phyloP scores from a whole-genome alignment of 2,113 vertebrate species.

The Halcyon senegalensis region DNA sequence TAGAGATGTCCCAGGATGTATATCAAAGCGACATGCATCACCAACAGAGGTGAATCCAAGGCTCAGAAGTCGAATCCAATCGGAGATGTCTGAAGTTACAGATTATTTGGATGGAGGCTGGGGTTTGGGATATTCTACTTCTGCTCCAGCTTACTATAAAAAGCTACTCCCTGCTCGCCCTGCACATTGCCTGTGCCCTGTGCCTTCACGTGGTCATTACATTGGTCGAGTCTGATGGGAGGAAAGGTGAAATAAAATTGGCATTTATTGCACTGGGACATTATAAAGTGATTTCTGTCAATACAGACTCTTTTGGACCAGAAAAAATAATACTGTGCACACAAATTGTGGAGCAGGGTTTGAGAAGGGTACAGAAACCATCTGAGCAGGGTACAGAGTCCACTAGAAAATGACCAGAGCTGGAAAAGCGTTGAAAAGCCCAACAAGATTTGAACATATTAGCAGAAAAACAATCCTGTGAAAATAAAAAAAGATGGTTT shows the following conservation, averaged over 20 bases:
- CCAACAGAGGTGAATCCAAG: background rate
- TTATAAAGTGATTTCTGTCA: background rate
- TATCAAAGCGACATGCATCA: background rate
- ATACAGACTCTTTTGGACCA: background rate
- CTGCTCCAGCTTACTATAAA: background rate
- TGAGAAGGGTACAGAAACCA: background rate
- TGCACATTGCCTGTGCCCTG: accelerated
- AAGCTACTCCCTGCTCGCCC: background rate
- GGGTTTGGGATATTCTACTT: background rate
- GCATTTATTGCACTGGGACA: background rate
- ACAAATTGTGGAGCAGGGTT: background rate
- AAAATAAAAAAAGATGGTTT: background rate
- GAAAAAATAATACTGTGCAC: background rate
- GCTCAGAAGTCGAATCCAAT: background rate
- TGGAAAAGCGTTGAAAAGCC: background rate
- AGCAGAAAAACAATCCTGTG: background rate
- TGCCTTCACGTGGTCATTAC: accelerated
- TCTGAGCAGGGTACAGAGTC: background rate
- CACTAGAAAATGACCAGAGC: background rate
- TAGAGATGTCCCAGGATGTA: background rate
- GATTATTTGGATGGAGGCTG: background rate
- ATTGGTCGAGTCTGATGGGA: background rate
- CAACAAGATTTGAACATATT: background rate
- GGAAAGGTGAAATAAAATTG: background rate
- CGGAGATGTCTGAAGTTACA: accelerated